Evolutionary conservation across 2,888 invertebrate genomes (phyloP).

Genomic region (Callyntrura sp.): DNA sequence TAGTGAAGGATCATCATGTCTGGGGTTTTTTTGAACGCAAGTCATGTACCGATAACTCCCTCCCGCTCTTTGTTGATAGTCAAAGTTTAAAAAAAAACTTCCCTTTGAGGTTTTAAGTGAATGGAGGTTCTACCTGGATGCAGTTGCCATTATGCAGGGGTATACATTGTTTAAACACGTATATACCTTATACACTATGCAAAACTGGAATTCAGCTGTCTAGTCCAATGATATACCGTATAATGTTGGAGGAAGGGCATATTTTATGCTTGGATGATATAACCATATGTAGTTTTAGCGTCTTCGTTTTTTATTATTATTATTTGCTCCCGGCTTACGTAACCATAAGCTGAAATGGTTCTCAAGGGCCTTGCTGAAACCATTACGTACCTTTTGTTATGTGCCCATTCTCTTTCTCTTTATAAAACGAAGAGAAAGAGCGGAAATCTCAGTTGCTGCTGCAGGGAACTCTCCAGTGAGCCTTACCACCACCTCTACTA

Average conservation of each 20-base stretch:
- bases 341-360: constrained; percentile 35
- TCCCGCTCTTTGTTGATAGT: too few species aligned
- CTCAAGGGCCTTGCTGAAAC: constrained; percentile 26
- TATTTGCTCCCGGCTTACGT: background rate
- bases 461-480: constrained; percentile 12
- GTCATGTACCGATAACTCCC: too few species aligned
- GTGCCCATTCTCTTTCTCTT: background rate
- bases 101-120: too few species aligned
- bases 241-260: background rate
- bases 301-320: background rate
- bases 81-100: too few species aligned
- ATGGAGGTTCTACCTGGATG: too few species aligned
- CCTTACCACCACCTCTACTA: background rate
- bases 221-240: too few species aligned
- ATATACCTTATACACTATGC: too few species aligned
- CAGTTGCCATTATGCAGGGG: too few species aligned
- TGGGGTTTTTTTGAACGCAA: too few species aligned
- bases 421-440: constrained; percentile 15
- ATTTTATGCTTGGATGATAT: background rate
- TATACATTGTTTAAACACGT: too few species aligned
- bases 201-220: background rate
- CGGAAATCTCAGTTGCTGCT: constrained; percentile 39
- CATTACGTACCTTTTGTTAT: constrained; percentile 28
- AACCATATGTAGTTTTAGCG: background rate
- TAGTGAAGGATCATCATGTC: too few species aligned